Conservation (phyloP, 2,113 vertebrate species). For the Helogale parvula region DNA sequence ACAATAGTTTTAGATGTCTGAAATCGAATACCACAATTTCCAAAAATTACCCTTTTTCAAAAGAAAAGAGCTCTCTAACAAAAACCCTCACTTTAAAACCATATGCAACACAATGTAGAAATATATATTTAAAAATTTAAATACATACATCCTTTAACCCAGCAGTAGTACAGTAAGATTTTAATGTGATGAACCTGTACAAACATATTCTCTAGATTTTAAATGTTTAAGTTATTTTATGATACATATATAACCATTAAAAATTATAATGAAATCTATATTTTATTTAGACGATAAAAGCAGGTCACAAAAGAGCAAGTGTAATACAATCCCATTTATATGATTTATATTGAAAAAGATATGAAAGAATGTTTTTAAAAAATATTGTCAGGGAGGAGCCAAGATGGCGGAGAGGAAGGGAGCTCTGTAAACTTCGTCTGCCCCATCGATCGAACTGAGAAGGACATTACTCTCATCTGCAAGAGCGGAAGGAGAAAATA, state of each 20-base stretch:
- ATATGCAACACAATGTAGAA: background rate
- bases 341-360: constrained; percentile 19
- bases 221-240: background rate
- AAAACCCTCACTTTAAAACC: constrained; percentile 17
- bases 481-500: no score
- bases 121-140: background rate
- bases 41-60: background rate
- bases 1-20: background rate
- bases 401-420: no score
- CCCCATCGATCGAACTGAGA: no score
- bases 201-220: constrained; percentile 11
- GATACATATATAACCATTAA: background rate
- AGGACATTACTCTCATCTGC: no score
- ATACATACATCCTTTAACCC: background rate
- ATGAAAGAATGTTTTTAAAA: background rate
- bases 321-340: background rate
- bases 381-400: no score
- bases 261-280: background rate
- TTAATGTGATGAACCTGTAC: background rate
- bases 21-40: background rate
- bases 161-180: background rate
- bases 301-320: background rate
- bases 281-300: constrained; percentile 5
- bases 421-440: no score
- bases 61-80: background rate